Evolutionary conservation across 2,888 invertebrate species (phyloP), one percentile per base, ranked within the genome.

Genomic region (Pyralis farinalis): DNA sequence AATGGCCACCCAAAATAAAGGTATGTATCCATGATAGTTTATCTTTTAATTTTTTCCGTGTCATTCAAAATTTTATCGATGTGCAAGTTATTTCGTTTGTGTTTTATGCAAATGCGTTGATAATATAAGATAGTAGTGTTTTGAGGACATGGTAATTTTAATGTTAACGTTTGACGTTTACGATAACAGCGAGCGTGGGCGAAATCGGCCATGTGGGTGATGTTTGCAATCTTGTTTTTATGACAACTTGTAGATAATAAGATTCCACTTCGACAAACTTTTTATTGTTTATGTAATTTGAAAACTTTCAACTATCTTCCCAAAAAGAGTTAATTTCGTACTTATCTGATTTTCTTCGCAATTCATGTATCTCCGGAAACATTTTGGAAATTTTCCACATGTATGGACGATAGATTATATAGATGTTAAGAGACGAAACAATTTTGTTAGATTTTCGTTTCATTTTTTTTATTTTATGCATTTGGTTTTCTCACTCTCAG

Each of bases 1-100:
- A 51, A 86, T 86, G 87, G 87, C 84, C 58, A 80, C 82, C 44
- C 71, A 75, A 80, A 86, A 82, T 83, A 87, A 80, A 82, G 80
- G 87, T 86, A 62, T 53, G 77, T 67, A 47, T 39, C 9, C 34
- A 39, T 34, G 22, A 43, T 28, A 43, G 27, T 44, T 42, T 49
- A 49, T 53, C 39, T 42, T 9, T 12, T 8, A 2, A 36, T 39
- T 42, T 44, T 43, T 42, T 12, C 20, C 39, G 33, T 34, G 37
- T 34, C 42, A 36, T 47, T 34, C 4, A 39, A 27, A 12, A 34
- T 34, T 43, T 41, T 9, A 32, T 34, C 42, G 16, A 25, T 27
- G 36, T 41, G 36, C 30, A 33, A 35, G 16, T 30, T 27, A 42
- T 42, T 43, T 49, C 47, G 38, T 50, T 27, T 33, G 46, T 50